Base-by-base conservation (phyloP, 1,140 invertebrate species). In the Drosophila prosaltans region DNA sequence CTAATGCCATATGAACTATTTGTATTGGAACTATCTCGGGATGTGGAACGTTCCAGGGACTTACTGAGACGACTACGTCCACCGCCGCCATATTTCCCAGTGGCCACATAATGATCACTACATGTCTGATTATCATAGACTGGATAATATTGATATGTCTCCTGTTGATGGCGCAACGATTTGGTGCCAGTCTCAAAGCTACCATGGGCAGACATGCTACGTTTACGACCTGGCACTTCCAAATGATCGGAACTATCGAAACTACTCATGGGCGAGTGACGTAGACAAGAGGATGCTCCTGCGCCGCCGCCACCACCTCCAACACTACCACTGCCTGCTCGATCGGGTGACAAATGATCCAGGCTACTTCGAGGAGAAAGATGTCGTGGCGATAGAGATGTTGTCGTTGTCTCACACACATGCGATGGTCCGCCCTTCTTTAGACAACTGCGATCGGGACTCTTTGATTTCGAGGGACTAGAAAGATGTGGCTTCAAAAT, bases 101-200 rank as follows among this genome's bases (percentile, higher is more conserved):
- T 90, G 55, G 91, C 84, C 41, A 92, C 90, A 70, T 92, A 92
- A 40, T 92, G 91, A 76, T 92, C 91, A 40, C 91, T 92, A 61
- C 91, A 92, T 3, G 91, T 92, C 68, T 90, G 91, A 80, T 92
- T 92, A 66, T 92, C 91, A 41, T 92, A 91, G 24, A 91, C 91
- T 40, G 91, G 91, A 73, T 92, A 92, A 57, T 92, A 92, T 16
- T 92, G 91, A 69, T 92, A 92, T 64, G 84, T 80, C 36, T 91
- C 85, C 76, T 92, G 91, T 21, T 59, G 45, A 51, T 51, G 45
- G 26, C 45, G 45, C 3, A 36, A 0, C 0, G 63, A 39, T 21
- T 70, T 63, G 24, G 83, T 76, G 26, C 86, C 83, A 9, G 78
- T 91, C 41, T 92, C 91, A 7, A 92, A 91, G 71, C 89, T 91